Conservation (phyloP, 2,113 vertebrate genomes). For the Cavia porcellus region DNA sequence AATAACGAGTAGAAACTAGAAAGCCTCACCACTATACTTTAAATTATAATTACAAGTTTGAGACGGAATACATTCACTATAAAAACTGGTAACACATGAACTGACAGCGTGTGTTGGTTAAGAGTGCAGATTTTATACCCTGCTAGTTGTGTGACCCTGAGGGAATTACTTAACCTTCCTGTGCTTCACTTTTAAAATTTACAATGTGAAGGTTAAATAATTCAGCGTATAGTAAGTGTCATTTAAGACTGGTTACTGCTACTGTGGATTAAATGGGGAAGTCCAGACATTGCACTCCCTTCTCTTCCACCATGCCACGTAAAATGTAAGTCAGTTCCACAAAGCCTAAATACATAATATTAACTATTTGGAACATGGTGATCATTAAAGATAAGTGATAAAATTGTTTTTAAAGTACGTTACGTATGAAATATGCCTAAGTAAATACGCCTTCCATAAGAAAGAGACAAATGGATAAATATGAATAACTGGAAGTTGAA, state of each 20-base stretch:
- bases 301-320: not conserved
- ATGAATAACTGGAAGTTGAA: constrained; percentile 13
- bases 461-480: not conserved
- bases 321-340: not conserved
- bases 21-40: not conserved
- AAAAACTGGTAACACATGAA: not conserved
- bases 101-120: not conserved
- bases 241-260: not conserved
- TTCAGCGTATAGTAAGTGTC: not conserved
- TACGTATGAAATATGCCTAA: not conserved
- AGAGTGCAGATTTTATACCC: not conserved
- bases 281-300: not conserved
- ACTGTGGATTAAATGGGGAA: constrained; percentile 4
- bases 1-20: not conserved
- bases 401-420: constrained; percentile 12
- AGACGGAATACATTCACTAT: constrained; percentile 10
- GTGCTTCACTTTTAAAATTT: not conserved
- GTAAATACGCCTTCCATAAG: constrained; percentile 42
- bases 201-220: not conserved
- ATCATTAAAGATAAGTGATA: constrained; percentile 9
- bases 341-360: not conserved
- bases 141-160: not conserved
- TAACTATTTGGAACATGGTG: not conserved
- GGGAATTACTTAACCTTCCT: not conserved
- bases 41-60: constrained; percentile 25